Base-by-base conservation (phyloP, 2,113 vertebrate species). In the Hylia prasina region DNA sequence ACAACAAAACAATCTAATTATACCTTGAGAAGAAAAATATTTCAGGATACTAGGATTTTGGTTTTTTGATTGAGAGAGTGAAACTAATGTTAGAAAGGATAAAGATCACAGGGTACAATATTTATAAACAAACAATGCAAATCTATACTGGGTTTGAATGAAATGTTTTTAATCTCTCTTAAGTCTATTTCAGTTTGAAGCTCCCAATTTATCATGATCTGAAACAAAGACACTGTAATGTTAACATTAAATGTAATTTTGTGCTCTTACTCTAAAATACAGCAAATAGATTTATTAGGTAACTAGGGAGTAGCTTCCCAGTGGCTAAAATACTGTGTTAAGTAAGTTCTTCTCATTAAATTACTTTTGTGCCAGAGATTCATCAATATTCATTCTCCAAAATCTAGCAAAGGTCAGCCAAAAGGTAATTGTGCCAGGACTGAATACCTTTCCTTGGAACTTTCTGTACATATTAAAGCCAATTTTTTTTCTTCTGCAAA, bases 331-430 rank as follows among this genome's bases (percentile, higher is more conserved):
- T 61, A 48, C 37, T 35, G 25, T 48, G 35, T 48, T 73, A 80
- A 63, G 22, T n/a, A 82, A 63, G 13, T 47, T 73, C 87, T 82
- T 56, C 42, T 82, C 53, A 53, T 91, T 86, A 83, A 70, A 81
- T 92, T 86, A 47, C n/a, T 88, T 94, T 68, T 75, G 37, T 75
- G 24, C 33, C 68, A 25, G 24, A 75, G 35, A 37, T 44, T 84
- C 60, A 78, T 96, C 87, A 87, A 89, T 82, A 94, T 91, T 94
- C 5, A 60, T 92, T 82, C 51, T 37, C 56, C 56, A 78, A 86
- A 94, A 75, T 82, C 47, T 63, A 70, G 53, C 5, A 88, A 92
- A 93, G 53, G 76, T 89, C 91, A 94, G 64, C 56, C 72, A 86
- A 94, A 87, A 84, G 22, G 65, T 79, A 89, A 61, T 84, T 76